Percentiles rank a stretch among this genome's conserved stretches.
These are phyloP conservation scores for Psix sp. DNA, from an alignment of 1,140 invertebrate genomes.

Conservation along the genomic window DNA sequence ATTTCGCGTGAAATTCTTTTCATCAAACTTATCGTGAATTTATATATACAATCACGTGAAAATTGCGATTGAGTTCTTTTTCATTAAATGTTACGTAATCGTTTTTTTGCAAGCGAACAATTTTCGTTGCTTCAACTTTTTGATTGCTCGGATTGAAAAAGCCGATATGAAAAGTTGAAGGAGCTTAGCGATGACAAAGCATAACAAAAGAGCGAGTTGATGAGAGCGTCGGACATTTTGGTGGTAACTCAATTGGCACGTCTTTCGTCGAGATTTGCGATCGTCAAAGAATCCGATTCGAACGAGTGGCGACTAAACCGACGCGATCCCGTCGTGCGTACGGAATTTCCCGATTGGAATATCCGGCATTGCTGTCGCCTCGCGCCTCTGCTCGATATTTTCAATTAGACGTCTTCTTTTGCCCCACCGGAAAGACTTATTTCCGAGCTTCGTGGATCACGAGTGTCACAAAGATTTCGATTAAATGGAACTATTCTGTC, in stretches of 20 bases:
- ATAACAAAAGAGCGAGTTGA: constrained; percentile 9
- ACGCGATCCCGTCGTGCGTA: constrained; percentile 66
- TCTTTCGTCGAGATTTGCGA: constrained; percentile 40
- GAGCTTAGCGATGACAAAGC: not conserved
- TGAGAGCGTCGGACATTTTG: too few relatives aligned
- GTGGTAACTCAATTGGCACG: constrained; percentile 16
- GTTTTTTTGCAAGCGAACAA: not conserved
- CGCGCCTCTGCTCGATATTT: constrained; percentile 30
- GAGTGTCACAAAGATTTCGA: constrained; percentile 32
- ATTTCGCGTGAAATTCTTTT: constrained; percentile 20
- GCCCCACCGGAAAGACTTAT: constrained; percentile 15
- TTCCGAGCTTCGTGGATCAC: constrained; percentile 33
- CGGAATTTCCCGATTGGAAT: constrained; percentile 74
- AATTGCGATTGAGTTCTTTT: constrained; percentile 8
- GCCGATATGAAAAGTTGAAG: constrained; percentile 9
- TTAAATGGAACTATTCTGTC: constrained; percentile 31
- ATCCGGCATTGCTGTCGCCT: constrained; percentile 66
- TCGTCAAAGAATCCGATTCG: constrained; percentile 42
- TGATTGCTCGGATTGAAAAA: constrained; percentile 10
- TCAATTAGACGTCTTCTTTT: constrained; percentile 45
- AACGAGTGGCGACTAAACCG: constrained; percentile 43
- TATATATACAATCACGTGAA: constrained; percentile 21
- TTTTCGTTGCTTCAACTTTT: constrained; percentile 1
- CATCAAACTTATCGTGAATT: constrained; percentile 7
- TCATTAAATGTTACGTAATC: constrained; percentile 2